phyloP scores from a whole-genome alignment of 2,888 invertebrate species.

The Melitaea athalia region DNA sequence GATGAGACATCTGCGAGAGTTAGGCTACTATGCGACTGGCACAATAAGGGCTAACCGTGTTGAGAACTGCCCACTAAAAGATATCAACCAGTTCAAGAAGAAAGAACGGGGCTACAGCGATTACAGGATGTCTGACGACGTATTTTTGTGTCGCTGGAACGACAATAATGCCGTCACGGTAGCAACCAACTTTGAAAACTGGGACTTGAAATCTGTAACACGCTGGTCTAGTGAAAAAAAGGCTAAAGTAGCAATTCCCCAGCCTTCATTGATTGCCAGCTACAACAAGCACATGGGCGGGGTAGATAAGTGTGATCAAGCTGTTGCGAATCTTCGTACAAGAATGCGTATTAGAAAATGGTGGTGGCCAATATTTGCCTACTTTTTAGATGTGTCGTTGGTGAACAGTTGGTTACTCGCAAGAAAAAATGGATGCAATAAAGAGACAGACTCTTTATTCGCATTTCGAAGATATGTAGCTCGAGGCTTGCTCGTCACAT shows the following conservation, averaged over 20 bases:
- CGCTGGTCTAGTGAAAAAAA: not conserved
- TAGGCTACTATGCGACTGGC: constrained; percentile 33
- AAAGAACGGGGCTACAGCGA: constrained; percentile 31
- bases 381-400: constrained; percentile 26
- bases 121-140: constrained; percentile 32
- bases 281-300: constrained; percentile 34
- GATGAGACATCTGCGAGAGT: constrained; percentile 30
- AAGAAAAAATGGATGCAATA: constrained; percentile 28
- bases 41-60: constrained; percentile 27
- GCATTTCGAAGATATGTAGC: too few species aligned
- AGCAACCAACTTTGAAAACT: constrained; percentile 25
- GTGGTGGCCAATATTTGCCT: too few species aligned
- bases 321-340: constrained; percentile 28
- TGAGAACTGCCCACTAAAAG: constrained; percentile 37
- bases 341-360: too few species aligned
- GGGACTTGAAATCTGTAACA: not conserved
- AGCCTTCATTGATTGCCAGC: constrained; percentile 33
- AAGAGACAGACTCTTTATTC: constrained; percentile 8
- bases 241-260: constrained; percentile 20
- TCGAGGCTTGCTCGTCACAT: too few species aligned
- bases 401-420: constrained; percentile 32
- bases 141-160: constrained; percentile 32
- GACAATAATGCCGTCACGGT: constrained; percentile 34
- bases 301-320: constrained; percentile 32
- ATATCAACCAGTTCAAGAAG: constrained; percentile 32